Conservation (phyloP, 2,888 invertebrate genomes). For the Scaptomyza flava region DNA sequence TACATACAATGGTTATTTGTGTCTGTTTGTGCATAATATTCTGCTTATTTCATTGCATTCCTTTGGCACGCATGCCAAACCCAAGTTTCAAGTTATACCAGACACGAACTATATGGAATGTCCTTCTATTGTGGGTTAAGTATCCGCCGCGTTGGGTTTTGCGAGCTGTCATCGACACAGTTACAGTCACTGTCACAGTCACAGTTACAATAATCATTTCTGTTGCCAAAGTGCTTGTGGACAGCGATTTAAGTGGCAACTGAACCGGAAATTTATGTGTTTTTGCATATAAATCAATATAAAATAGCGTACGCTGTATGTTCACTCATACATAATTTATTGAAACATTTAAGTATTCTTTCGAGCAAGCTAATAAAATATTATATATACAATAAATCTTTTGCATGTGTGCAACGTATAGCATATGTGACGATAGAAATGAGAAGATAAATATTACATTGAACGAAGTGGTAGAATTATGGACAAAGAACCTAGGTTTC, state of each 20-base stretch:
- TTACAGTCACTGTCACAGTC: slow-evolving; percentile 6
- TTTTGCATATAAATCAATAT: slow-evolving; percentile 52
- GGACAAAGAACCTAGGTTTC: no score
- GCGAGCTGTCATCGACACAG: slow-evolving; percentile 39
- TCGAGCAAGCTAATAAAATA: slow-evolving; percentile 32
- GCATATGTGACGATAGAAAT: neutral
- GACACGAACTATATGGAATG: slow-evolving; percentile 7
- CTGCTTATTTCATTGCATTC: slow-evolving; percentile 63
- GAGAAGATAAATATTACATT: neutral
- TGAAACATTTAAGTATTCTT: slow-evolving; percentile 19
- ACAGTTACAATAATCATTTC: slow-evolving; percentile 7
- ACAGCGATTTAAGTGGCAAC: slow-evolving; percentile 54
- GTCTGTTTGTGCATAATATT: slow-evolving; percentile 62
- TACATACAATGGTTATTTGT: slow-evolving; percentile 54
- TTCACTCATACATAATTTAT: slow-evolving; percentile 34
- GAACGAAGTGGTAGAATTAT: neutral
- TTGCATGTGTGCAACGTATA: slow-evolving; percentile 5
- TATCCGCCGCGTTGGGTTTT: slow-evolving; percentile 34
- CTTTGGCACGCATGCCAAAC: slow-evolving; percentile 53
- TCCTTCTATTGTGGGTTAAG: slow-evolving; percentile 19
- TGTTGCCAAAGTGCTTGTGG: slow-evolving; percentile 49
- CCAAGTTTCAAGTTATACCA: slow-evolving; percentile 3
- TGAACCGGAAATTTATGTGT: slow-evolving; percentile 56
- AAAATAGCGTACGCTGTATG: slow-evolving; percentile 19
- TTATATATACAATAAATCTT: slow-evolving; percentile 26